These are phyloP conservation scores for Cricetomys ansorgei DNA, from an alignment of 2,113 vertebrate species.

Conservation along the genomic window DNA sequence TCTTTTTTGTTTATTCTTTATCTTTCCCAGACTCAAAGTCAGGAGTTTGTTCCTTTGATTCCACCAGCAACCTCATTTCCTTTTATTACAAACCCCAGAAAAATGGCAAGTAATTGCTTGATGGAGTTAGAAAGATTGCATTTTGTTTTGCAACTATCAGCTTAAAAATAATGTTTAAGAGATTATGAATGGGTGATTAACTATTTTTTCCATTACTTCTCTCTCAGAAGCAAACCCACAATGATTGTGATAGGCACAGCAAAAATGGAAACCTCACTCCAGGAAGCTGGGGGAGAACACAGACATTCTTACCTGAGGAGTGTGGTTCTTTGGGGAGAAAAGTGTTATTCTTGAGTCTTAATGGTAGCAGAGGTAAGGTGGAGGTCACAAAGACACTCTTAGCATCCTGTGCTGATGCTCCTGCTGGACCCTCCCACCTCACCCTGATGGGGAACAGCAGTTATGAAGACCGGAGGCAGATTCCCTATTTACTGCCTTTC, in stretches of 20 bases:
- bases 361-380: background rate
- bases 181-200: constrained; percentile 79
- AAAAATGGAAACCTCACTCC: background rate
- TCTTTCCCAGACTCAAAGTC: constrained; percentile 59
- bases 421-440: background rate
- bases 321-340: background rate
- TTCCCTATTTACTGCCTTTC: constrained; percentile 68
- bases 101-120: constrained; percentile 76
- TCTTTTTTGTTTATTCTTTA: constrained; percentile 45
- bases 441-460: background rate
- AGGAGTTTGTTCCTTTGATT: background rate
- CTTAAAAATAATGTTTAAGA: constrained; percentile 82
- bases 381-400: background rate
- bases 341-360: background rate
- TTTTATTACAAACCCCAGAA: constrained; percentile 74
- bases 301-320: background rate
- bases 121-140: constrained; percentile 76
- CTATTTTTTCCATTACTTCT: constrained; percentile 74
- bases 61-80: constrained; percentile 52
- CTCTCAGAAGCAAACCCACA: constrained; percentile 71
- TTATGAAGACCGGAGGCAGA: constrained; percentile 39
- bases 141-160: constrained; percentile 82
- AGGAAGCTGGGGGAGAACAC: constrained; percentile 6
- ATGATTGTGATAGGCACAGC: constrained; percentile 16
- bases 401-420: background rate